phyloP scores from a whole-genome alignment of 2,797 vertebrate genomes.

The Stomatorhinus walkeri region DNA sequence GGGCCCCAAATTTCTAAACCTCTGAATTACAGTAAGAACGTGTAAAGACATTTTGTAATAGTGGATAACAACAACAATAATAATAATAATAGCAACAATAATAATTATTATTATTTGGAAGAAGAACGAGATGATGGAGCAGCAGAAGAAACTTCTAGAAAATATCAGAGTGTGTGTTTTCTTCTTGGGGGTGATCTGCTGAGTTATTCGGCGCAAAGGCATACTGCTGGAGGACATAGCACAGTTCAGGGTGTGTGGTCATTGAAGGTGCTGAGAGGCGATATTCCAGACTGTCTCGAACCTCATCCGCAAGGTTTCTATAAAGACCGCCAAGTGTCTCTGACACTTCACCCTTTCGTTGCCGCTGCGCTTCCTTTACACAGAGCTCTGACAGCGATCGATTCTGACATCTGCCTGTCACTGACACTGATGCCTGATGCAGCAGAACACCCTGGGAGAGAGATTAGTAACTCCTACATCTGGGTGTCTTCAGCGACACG shows the following conservation, averaged over 20 bases:
- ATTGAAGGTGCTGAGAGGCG: background rate
- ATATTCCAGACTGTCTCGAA: background rate
- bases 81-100: background rate
- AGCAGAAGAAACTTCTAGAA: background rate
- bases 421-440: background rate
- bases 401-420: conserved; percentile 15
- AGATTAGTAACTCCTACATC: conserved; percentile 6
- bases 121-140: background rate
- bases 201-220: background rate
- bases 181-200: background rate
- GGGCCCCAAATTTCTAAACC: background rate
- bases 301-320: background rate
- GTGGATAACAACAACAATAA: background rate
- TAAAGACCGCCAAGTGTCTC: background rate
- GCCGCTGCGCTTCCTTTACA: background rate
- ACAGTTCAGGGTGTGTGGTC: background rate
- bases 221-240: background rate
- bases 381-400: background rate
- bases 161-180: background rate
- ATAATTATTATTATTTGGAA: background rate
- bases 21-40: background rate
- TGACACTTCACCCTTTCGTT: background rate
- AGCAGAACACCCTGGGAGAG: conserved; percentile 2
- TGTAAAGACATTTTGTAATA: background rate
- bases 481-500: background rate